These are phyloP conservation scores for Galeopsomyia nigrocyanea DNA, from an alignment of 2,888 invertebrate genomes.

Conservation along the genomic window DNA sequence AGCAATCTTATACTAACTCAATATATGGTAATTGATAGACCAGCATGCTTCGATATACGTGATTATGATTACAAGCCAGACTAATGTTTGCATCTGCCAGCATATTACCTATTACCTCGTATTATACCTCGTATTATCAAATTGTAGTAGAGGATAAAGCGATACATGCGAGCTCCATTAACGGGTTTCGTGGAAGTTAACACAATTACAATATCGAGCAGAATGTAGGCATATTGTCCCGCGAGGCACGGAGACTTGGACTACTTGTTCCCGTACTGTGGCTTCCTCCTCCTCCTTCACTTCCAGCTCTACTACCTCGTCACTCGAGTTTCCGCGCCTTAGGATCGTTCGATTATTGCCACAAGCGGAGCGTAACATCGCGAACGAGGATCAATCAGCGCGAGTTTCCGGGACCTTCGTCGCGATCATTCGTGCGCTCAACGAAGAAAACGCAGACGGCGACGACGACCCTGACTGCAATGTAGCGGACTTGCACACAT, in stretches of 20 bases:
- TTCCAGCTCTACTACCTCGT: too few relatives aligned
- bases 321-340: conserved; percentile 53
- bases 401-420: conserved; percentile 48
- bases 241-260: neutral
- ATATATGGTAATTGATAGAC: too few relatives aligned
- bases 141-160: neutral
- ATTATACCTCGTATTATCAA: conserved; percentile 4
- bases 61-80: too few relatives aligned
- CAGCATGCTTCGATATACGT: too few relatives aligned
- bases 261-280: too few relatives aligned
- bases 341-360: conserved; percentile 56
- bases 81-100: neutral
- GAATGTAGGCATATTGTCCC: conserved; percentile 2
- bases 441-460: neutral
- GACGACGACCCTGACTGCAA: conserved; percentile 5
- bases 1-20: too few relatives aligned
- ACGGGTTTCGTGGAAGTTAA: conserved; percentile 19
- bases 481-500: neutral
- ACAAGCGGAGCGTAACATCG: conserved; percentile 56
- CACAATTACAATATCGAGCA: conserved; percentile 15
- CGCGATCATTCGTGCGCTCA: neutral
- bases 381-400: conserved; percentile 52
- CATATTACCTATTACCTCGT: conserved; percentile 19
- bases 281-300: too few relatives aligned
- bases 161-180: conserved; percentile 12